Conservation (phyloP, 2,113 vertebrate genomes). For the Malurus melanocephalus region DNA sequence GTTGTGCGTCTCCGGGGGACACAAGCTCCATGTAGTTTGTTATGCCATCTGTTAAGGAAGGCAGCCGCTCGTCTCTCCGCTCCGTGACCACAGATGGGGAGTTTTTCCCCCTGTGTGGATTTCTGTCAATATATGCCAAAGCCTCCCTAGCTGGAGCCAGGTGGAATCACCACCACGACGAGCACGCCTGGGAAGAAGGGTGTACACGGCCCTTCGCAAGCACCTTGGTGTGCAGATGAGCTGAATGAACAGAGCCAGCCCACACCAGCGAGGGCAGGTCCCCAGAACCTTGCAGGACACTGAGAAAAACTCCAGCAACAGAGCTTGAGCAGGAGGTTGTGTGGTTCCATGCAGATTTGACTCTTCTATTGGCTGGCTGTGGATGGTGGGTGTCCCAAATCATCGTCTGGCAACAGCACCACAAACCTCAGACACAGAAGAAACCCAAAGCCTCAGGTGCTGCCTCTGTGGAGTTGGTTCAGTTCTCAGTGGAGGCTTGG, state of each 20-base stretch:
- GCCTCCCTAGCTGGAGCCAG: constrained; percentile 61
- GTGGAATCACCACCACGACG: constrained; percentile 50
- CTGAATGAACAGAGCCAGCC: neutral
- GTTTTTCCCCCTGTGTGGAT: constrained; percentile 50
- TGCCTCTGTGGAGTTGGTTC: neutral
- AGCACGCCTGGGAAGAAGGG: constrained; percentile 1
- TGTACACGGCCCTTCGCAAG: neutral
- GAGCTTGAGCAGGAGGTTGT: neutral
- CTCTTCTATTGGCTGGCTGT: neutral
- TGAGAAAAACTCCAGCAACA: neutral
- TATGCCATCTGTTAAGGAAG: constrained; percentile 70
- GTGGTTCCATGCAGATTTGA: neutral
- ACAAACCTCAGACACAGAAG: neutral
- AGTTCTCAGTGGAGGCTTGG: neutral
- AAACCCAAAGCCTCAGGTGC: neutral
- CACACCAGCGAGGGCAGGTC: fast-evolving
- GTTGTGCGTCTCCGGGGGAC: constrained; percentile 57
- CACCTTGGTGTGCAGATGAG: fast-evolving
- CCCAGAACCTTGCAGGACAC: neutral
- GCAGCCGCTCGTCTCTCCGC: constrained; percentile 65
- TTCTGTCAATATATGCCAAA: constrained; percentile 73
- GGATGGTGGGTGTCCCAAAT: neutral
- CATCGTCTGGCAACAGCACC: fast-evolving
- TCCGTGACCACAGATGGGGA: constrained; percentile 71
- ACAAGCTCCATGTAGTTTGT: constrained; percentile 46